Evolutionary conservation across 2,888 invertebrate genomes (phyloP).

Genomic region (Diachrysia chrysitis): DNA sequence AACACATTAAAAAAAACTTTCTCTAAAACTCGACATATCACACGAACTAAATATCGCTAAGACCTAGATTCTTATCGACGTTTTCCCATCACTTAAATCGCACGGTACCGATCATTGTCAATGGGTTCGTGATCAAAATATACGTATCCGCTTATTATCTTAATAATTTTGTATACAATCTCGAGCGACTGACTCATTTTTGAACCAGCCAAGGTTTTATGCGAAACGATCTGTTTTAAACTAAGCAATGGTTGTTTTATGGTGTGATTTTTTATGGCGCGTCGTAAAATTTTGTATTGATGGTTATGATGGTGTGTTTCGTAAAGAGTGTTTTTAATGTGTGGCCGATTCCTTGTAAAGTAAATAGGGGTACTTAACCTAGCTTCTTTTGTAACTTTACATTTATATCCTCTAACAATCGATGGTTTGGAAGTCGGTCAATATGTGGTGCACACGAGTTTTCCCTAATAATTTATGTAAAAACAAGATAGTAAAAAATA

Average conservation of each 20-base stretch:
- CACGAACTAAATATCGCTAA: neutral
- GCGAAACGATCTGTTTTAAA: constrained; percentile 74
- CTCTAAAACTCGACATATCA: neutral
- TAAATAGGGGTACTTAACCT: constrained; percentile 20
- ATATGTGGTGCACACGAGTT: neutral
- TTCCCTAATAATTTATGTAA: too few species aligned
- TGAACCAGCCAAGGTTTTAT: constrained; percentile 83
- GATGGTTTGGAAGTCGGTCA: neutral
- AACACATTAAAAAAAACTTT: too few species aligned
- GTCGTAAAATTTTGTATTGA: constrained; percentile 51
- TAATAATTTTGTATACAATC: constrained; percentile 87
- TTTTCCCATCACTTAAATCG: constrained; percentile 68
- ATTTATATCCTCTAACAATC: neutral
- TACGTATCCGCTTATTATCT: constrained; percentile 89
- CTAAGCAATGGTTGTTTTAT: constrained; percentile 58
- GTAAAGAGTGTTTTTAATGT: constrained; percentile 43
- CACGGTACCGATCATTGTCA: constrained; percentile 88
- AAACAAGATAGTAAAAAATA: too few species aligned
- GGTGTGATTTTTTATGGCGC: constrained; percentile 52
- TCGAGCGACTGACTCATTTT: constrained; percentile 85
- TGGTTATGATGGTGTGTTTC: constrained; percentile 49
- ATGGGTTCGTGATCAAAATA: constrained; percentile 89
- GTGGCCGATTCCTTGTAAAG: constrained; percentile 45
- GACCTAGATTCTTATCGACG: constrained; percentile 20
- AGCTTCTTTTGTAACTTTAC: constrained; percentile 8